Conservation (phyloP, 2,797 vertebrate species). For the Chloroceryle inda region DNA sequence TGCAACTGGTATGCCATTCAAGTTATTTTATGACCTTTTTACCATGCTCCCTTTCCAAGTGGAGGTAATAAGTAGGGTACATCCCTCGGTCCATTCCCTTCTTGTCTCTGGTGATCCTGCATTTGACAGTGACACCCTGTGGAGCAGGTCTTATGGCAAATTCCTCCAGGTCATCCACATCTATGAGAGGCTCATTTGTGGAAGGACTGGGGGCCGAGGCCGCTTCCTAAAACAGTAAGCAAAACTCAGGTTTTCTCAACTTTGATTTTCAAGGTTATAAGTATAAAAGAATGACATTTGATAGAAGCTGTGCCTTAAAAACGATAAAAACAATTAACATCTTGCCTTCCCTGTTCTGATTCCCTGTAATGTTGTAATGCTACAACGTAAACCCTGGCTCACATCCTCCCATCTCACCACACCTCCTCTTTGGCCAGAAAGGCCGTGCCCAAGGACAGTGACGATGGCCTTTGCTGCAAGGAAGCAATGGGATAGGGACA, state of each 20-base stretch:
- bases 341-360: neutral
- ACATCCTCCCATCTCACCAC: neutral
- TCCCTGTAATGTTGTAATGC: neutral
- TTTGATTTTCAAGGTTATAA: neutral
- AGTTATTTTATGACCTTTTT: constrained; percentile 91
- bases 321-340: neutral
- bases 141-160: constrained; percentile 93
- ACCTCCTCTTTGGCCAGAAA: neutral
- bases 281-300: neutral
- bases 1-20: constrained; percentile 63
- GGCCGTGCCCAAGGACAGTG: neutral
- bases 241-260: neutral
- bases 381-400: neutral
- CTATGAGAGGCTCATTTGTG: constrained; percentile 86
- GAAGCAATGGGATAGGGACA: neutral
- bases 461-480: neutral
- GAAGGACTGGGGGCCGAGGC: constrained; percentile 92
- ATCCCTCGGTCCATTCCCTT: constrained; percentile 99
- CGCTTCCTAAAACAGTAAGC: constrained; percentile 85
- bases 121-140: constrained; percentile 94
- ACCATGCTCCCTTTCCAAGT: constrained; percentile 96
- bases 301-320: neutral
- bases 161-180: constrained; percentile 94
- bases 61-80: constrained; percentile 99
- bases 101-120: constrained; percentile 97